These are phyloP conservation scores for Meles meles DNA, from an alignment of 2,113 vertebrate genomes.

Conservation along the genomic window DNA sequence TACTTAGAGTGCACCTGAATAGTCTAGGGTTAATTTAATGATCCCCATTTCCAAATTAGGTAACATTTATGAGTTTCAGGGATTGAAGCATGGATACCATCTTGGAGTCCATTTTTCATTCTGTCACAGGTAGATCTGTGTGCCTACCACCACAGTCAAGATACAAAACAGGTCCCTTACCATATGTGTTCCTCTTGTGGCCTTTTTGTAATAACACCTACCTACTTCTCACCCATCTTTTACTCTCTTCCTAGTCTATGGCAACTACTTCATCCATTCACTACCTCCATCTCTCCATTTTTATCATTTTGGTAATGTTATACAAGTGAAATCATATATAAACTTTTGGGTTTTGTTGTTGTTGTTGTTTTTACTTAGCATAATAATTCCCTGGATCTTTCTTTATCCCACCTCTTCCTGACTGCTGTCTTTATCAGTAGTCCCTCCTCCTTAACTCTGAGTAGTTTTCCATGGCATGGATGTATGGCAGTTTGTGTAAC, in stretches of 20 bases:
- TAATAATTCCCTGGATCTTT: not conserved
- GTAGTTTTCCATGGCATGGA: not conserved
- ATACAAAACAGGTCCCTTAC: not conserved
- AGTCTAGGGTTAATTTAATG: not conserved
- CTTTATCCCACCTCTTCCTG: not conserved
- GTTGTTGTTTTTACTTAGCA: not conserved
- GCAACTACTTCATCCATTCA: not conserved
- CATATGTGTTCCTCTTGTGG: not conserved
- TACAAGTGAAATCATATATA: not conserved
- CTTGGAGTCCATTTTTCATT: not conserved
- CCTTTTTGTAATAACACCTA: not conserved
- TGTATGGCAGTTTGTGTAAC: not conserved
- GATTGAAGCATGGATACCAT: accelerated
- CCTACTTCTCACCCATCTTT: not conserved
- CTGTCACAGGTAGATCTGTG: not conserved
- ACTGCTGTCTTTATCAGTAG: not conserved
- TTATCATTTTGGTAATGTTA: not conserved
- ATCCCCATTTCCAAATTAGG: not conserved
- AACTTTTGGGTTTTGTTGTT: not conserved
- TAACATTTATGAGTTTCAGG: not conserved
- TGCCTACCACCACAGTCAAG: not conserved
- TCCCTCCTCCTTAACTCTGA: not conserved
- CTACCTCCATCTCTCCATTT: not conserved
- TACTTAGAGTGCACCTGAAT: not conserved
- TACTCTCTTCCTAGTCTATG: not conserved